Conservation (phyloP, 2,113 vertebrate species). For the Aegotheles bennettii region DNA sequence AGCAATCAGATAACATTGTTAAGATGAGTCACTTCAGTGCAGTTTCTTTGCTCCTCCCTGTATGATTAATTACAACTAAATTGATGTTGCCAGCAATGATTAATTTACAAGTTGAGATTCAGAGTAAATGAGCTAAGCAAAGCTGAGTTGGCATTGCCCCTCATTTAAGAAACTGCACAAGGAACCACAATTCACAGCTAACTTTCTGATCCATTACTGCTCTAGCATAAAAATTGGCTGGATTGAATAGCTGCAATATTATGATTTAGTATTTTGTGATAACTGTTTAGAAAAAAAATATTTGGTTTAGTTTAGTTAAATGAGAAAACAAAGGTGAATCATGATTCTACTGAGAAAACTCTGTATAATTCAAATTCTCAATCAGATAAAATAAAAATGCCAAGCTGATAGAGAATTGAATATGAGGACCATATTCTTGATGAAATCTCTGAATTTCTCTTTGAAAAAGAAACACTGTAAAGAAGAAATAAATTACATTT, state of each 20-base stretch:
- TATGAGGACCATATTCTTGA: not conserved
- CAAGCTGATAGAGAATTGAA: not conserved
- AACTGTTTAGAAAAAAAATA: not conserved
- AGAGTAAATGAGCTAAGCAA: constrained; percentile 75
- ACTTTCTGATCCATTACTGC: not conserved
- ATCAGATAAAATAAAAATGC: not conserved
- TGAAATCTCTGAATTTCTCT: not conserved
- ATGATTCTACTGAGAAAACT: not conserved
- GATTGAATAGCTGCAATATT: constrained; percentile 6
- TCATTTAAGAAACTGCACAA: constrained; percentile 63
- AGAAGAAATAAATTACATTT: not conserved
- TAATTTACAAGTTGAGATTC: constrained; percentile 75
- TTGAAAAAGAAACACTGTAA: not conserved
- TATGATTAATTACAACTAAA: constrained; percentile 80
- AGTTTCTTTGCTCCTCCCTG: constrained; percentile 69
- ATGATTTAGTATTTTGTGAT: constrained; percentile 11
- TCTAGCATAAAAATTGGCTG: constrained; percentile 25
- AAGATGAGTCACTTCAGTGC: constrained; percentile 66
- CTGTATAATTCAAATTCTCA: not conserved
- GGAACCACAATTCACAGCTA: constrained; percentile 38
- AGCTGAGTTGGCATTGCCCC: constrained; percentile 65
- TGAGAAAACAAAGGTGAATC: not conserved
- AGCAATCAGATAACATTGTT: constrained; percentile 72
- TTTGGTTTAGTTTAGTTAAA: not conserved
- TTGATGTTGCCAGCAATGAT: constrained; percentile 77